Base-by-base conservation (phyloP, 1,140 invertebrate species). In the Panulirus ornatus region DNA sequence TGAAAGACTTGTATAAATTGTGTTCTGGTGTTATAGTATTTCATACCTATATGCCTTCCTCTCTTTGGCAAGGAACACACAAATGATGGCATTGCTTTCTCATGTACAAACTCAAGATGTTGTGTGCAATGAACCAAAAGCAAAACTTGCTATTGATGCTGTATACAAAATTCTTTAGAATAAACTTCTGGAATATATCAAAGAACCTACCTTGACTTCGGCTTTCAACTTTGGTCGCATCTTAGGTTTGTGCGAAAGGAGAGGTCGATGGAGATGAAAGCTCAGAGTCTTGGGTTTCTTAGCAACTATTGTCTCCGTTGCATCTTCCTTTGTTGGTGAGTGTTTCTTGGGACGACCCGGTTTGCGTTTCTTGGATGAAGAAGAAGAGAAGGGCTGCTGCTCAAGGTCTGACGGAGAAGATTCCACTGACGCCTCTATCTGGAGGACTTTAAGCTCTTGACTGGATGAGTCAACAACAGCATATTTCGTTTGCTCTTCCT, bases 291-390 rank as follows among this genome's bases (percentile, higher is more conserved):
- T 94, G 8, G 94, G 93, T 93, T 97, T 97, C 93, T 97, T 97
- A 1, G 97, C 96, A 16, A 97, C 96, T 79, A 97, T 97, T 0
- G 96, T 97, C 94, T 97, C 97, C 73, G 95, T 96, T 90, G 93
- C 94, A 40, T 95, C 95, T 34, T 95, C 95, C 92, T 92, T 93
- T 87, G 95, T 95, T 70, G 95, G 95, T 93, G 95, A 95, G 34
- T 96, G 94, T 92, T 97, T 97, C 84, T 96, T 96, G 0, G 97
- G 97, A 90, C 97, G 94, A 2, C 97, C 97, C 0, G 97, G 97
- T 94, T 97, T 97, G 9, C 97, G 95, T 93, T 97, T 97, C 92
- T 97, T 97, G 0, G 96, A 96, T 0, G 96, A 96, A 0, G 95
- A 92, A 3, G 92, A 40, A 8, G 83, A 70, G 14, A 63, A 19